A percentile compares a stretch with the other conserved stretches of the same genome.
phyloP scores from a whole-genome alignment of 2,797 vertebrate genomes.

The Enteromius fasciolatus region DNA sequence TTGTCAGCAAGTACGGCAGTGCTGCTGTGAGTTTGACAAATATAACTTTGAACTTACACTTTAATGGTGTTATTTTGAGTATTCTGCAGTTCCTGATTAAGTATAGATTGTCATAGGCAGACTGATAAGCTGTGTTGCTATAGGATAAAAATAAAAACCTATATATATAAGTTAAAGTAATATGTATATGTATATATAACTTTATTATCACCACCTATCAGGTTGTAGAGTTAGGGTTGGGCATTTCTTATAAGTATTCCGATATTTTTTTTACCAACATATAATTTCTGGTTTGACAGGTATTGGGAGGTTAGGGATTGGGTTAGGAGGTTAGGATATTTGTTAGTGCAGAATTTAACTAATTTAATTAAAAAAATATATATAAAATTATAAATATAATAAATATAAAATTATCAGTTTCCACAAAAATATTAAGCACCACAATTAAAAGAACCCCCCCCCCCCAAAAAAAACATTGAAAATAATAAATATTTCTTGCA shows the following conservation, averaged over 20 bases:
- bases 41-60: neutral
- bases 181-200: too few species aligned
- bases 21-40: conserved; percentile 1
- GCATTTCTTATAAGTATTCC: neutral
- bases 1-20: neutral
- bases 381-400: too few species aligned
- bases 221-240: neutral
- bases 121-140: neutral
- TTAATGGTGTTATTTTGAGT: conserved; percentile 4
- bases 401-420: too few species aligned
- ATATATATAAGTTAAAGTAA: too few species aligned
- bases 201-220: too few species aligned
- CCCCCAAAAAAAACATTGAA: too few species aligned
- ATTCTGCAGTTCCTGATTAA: conserved; percentile 1
- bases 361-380: too few species aligned
- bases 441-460: too few species aligned
- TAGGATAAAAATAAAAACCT: neutral
- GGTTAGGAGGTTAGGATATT: neutral
- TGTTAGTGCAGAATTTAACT: too few species aligned
- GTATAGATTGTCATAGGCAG: neutral
- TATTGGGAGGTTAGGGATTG: neutral
- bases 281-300: neutral
- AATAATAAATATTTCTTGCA: too few species aligned
- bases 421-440: too few species aligned
- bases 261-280: neutral